Evolutionary conservation across 2,888 invertebrate genomes (phyloP).

Genomic region (Stegophylla sp.): DNA sequence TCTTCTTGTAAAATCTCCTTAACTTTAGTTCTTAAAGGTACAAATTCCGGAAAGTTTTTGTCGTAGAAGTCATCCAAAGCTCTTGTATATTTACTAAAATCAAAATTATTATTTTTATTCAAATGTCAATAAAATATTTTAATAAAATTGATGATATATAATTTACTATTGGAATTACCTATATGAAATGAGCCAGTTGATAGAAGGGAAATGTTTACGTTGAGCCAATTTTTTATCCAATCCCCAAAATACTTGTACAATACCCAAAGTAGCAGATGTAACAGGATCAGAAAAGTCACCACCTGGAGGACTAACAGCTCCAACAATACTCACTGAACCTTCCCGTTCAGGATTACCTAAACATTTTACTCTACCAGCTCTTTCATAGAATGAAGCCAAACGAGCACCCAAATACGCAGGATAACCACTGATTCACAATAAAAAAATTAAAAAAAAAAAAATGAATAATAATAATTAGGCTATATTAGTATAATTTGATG

Average conservation of each 20-base stretch:
- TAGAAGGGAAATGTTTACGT: constrained; percentile 99
- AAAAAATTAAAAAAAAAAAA: constrained; percentile 35
- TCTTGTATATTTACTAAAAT: constrained; percentile 91
- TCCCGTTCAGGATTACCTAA: constrained; percentile 97
- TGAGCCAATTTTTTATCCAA: constrained; percentile 98
- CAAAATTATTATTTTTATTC: background rate
- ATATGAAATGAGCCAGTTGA: constrained; percentile 99
- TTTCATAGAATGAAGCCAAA: constrained; percentile 98
- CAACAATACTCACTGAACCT: constrained; percentile 98
- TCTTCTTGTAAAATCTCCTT: constrained; percentile 97
- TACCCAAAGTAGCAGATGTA: constrained; percentile 97
- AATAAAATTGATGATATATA: background rate
- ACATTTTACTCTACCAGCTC: constrained; percentile 97
- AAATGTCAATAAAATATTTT: background rate
- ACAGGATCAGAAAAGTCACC: constrained; percentile 99
- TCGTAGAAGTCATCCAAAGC: constrained; percentile 99
- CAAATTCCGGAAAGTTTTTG: constrained; percentile 96
- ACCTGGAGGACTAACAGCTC: constrained; percentile 99
- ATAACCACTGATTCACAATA: constrained; percentile 81
- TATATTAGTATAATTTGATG: constrained; percentile 10
- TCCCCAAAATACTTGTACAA: constrained; percentile 99
- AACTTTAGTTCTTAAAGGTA: constrained; percentile 94
- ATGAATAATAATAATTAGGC: background rate
- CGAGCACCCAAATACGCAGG: constrained; percentile 98
- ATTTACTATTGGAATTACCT: constrained; percentile 65